Evolutionary conservation across 2,113 vertebrate genomes (phyloP).

Genomic region (Pampusana beccarii): DNA sequence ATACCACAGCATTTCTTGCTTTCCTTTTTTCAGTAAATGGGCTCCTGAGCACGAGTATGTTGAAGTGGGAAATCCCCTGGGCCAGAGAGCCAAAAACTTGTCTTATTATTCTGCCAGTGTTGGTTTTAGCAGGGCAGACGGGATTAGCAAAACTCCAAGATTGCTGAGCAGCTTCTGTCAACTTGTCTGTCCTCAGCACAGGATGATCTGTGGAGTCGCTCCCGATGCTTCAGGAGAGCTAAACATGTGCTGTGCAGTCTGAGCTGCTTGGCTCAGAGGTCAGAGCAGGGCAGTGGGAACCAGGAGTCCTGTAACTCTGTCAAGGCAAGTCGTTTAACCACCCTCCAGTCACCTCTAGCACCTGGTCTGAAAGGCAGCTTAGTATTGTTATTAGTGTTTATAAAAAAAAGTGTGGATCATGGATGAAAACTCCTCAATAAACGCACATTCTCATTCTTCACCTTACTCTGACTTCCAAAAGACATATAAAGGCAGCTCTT

Average conservation of each 20-base stretch:
- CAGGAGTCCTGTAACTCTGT: not conserved
- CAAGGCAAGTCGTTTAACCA: not conserved
- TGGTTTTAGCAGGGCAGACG: not conserved
- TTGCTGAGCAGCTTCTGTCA: not conserved
- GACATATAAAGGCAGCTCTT: not conserved
- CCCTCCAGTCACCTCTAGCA: not conserved
- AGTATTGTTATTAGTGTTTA: not conserved
- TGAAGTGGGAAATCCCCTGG: constrained; percentile 27
- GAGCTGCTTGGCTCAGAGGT: not conserved
- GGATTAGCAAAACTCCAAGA: not conserved
- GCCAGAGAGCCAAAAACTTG: not conserved
- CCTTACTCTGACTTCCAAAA: not conserved
- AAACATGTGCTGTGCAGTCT: not conserved
- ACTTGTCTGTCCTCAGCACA: not conserved
- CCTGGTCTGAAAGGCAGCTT: not conserved
- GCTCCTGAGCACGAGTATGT: not conserved
- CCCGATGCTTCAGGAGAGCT: not conserved
- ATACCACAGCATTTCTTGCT: not conserved
- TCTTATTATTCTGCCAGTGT: not conserved
- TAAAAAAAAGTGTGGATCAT: not conserved
- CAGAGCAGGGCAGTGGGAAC: not conserved
- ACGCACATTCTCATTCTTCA: not conserved
- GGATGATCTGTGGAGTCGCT: not conserved
- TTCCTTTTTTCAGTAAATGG: constrained; percentile 2
- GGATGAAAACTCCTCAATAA: not conserved